These are phyloP conservation scores for Siniperca chuatsi DNA, from an alignment of 2,113 vertebrate genomes.

Conservation along the genomic window DNA sequence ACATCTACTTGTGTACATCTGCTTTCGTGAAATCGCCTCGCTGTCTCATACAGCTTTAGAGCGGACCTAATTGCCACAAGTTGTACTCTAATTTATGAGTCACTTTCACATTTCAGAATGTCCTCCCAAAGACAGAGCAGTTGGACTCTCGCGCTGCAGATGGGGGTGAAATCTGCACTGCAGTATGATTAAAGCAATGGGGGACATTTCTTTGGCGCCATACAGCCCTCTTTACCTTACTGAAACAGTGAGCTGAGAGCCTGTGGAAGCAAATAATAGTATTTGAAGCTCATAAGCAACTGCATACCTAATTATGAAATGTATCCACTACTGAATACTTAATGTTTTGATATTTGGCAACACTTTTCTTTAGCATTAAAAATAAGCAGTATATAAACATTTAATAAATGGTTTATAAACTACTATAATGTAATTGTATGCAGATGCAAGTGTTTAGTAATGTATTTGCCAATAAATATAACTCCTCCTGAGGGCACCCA, in stretches of 20 bases:
- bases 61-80: conserved; percentile 7
- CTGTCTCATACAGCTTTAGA: conserved; percentile 6
- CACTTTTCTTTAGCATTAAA: no score
- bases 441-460: background rate
- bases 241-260: background rate
- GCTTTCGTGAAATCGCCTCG: conserved; percentile 25
- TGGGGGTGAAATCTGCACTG: conserved; percentile 24
- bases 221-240: background rate
- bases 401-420: background rate
- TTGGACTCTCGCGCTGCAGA: background rate
- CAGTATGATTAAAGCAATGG: background rate
- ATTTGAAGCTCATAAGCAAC: no score
- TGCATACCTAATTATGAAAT: background rate
- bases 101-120: conserved; percentile 4
- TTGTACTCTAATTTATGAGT: conserved; percentile 24
- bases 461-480: background rate
- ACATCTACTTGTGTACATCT: conserved; percentile 41
- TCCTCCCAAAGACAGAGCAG: background rate
- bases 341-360: no score
- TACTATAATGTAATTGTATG: background rate
- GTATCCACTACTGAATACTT: background rate
- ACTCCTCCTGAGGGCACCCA: background rate
- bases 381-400: background rate
- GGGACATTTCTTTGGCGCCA: background rate
- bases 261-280: background rate